Evolutionary conservation across 2,888 invertebrate genomes (phyloP).

Genomic region (Ceratothoa steindachneri): DNA sequence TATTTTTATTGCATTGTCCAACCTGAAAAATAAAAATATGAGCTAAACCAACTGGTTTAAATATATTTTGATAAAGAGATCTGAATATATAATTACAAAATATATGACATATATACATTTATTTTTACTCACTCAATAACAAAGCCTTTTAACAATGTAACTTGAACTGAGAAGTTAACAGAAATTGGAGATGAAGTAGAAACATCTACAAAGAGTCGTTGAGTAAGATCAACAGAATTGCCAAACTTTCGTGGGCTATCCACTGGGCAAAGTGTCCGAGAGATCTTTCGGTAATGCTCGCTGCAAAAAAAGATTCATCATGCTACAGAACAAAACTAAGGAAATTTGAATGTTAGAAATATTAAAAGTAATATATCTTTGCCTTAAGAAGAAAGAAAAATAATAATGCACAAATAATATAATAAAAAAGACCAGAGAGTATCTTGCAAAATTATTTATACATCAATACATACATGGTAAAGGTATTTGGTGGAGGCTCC

Average conservation of each 20-base stretch:
- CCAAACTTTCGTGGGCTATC: constrained; percentile 18
- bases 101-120: constrained; percentile 8
- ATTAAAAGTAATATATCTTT: too few species aligned
- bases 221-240: constrained; percentile 14
- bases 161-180: constrained; percentile 27
- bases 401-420: too few species aligned
- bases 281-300: constrained; percentile 32
- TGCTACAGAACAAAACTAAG: too few species aligned
- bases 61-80: background rate
- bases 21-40: too few species aligned
- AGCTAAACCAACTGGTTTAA: too few species aligned
- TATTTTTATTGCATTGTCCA: constrained; percentile 16
- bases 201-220: constrained; percentile 42
- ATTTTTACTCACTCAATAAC: constrained; percentile 19
- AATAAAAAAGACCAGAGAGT: too few species aligned
- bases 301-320: too few species aligned
- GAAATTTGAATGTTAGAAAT: too few species aligned
- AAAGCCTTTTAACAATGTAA: constrained; percentile 23
- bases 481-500: constrained; percentile 31
- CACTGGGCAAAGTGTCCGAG: constrained; percentile 41
- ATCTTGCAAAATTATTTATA: too few species aligned
- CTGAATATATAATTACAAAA: background rate
- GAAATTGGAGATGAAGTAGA: constrained; percentile 31
- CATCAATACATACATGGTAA: constrained; percentile 28
- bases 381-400: too few species aligned